Evolutionary conservation across 2,797 vertebrate species (phyloP).

Genomic region (Hybognathus amarus): DNA sequence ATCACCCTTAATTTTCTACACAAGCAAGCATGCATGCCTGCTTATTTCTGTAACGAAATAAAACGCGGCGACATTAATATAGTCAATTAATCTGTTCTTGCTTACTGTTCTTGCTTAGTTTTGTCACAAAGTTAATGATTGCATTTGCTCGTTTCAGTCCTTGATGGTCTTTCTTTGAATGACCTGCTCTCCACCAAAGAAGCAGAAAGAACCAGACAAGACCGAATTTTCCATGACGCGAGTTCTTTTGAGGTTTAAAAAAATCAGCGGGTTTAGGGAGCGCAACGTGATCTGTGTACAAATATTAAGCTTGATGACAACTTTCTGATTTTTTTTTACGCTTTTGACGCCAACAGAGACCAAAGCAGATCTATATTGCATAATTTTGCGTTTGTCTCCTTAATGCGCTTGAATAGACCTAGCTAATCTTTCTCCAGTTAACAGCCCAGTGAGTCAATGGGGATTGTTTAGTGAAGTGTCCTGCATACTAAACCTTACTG

Average conservation of each 20-base stretch:
- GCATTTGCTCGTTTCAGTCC: conserved; percentile 47
- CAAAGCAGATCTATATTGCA: conserved; percentile 4
- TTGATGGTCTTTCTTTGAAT: conserved; percentile 41
- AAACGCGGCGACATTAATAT: not conserved
- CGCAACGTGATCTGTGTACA: conserved; percentile 79
- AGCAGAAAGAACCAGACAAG: conserved; percentile 55
- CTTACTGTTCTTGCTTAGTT: conserved; percentile 3
- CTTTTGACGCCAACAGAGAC: conserved; percentile 23
- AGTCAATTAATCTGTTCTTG: not conserved
- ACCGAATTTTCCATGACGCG: conserved; percentile 82
- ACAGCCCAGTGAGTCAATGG: not conserved
- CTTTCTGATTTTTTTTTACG: conserved; percentile 64
- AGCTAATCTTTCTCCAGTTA: not conserved
- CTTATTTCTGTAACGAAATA: not conserved
- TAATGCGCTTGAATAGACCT: not conserved
- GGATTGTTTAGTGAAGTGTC: conserved; percentile 19
- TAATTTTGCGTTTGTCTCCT: not conserved
- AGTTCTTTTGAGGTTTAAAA: conserved; percentile 77
- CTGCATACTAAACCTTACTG: conserved; percentile 3
- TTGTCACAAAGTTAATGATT: conserved; percentile 35
- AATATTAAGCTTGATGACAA: conserved; percentile 68
- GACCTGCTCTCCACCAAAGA: conserved; percentile 53
- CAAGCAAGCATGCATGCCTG: not conserved
- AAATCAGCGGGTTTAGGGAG: conserved; percentile 60
- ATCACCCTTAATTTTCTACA: not conserved